Evolutionary conservation across 2,888 invertebrate species (phyloP).

Genomic region (Merodon equestris): DNA sequence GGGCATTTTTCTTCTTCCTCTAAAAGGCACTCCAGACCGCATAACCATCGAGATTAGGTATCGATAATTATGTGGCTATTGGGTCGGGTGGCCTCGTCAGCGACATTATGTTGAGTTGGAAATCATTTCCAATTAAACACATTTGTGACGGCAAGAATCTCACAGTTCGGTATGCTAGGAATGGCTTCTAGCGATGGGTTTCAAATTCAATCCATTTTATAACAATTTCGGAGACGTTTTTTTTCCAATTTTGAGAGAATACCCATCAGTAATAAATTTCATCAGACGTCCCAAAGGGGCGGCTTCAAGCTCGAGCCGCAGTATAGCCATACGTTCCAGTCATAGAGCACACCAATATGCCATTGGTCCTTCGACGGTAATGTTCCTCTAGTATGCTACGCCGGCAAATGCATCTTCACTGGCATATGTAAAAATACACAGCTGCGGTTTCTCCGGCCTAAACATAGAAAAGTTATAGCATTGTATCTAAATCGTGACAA

Average conservation of each 20-base stretch:
- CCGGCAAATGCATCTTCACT: too few relatives aligned
- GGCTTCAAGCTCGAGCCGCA: constrained; percentile 41
- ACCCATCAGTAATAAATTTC: constrained; percentile 7
- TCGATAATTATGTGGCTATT: too few relatives aligned
- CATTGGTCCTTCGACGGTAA: too few relatives aligned
- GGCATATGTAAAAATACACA: too few relatives aligned
- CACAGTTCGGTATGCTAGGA: constrained; percentile 14
- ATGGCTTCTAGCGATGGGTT: constrained; percentile 2
- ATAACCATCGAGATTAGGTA: too few relatives aligned
- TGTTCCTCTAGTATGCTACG: too few relatives aligned
- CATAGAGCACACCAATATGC: too few relatives aligned
- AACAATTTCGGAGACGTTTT: constrained; percentile 1
- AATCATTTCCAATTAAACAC: constrained; percentile 68
- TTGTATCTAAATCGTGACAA: too few relatives aligned
- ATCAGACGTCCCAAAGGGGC: constrained; percentile 42
- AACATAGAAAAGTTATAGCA: too few relatives aligned
- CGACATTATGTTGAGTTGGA: constrained; percentile 65
- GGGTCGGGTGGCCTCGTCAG: constrained; percentile 69
- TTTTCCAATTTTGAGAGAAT: too few relatives aligned
- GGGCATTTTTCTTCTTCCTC: not conserved
- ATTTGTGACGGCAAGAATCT: constrained; percentile 53
- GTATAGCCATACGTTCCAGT: constrained; percentile 16
- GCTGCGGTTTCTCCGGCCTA: too few relatives aligned
- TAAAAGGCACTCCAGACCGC: constrained; percentile 37
- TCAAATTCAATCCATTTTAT: constrained; percentile 2